These are phyloP conservation scores for Rana temporaria DNA, from an alignment of 2,113 vertebrate species.

Conservation along the genomic window DNA sequence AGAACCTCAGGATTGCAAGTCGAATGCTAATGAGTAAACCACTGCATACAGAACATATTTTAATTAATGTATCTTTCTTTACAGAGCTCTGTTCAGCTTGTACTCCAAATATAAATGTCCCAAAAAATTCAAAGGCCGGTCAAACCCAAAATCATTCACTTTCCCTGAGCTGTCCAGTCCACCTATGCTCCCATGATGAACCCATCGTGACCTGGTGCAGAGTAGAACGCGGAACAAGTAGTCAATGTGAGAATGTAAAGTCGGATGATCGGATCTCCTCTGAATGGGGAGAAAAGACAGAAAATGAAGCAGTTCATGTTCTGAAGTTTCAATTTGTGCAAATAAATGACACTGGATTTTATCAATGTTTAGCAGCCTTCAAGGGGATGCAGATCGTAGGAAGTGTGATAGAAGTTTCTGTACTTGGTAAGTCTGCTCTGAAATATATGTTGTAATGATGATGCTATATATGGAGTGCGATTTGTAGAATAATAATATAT, in stretches of 20 bases:
- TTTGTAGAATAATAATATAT: too few relatives aligned
- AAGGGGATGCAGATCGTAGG: neutral
- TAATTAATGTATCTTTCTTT: neutral
- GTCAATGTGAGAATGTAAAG: neutral
- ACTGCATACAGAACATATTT: neutral
- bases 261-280: neutral
- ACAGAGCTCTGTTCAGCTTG: neutral
- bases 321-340: neutral
- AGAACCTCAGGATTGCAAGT: too few relatives aligned
- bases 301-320: neutral
- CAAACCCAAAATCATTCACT: neutral
- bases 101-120: neutral
- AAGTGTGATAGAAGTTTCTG: neutral
- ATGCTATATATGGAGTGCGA: too few relatives aligned
- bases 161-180: neutral
- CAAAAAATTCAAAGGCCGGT: neutral
- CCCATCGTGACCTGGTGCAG: constrained; percentile 31
- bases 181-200: neutral
- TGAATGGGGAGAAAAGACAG: neutral
- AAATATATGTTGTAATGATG: too few relatives aligned
- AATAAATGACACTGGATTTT: constrained; percentile 19
- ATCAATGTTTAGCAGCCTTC: neutral
- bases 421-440: constrained; percentile 6
- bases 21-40: too few relatives aligned
- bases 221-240: neutral